Percentiles rank a stretch among this genome's conserved stretches.
phyloP scores from a whole-genome alignment of 2,113 vertebrate species.

The Eulemur rufifrons region DNA sequence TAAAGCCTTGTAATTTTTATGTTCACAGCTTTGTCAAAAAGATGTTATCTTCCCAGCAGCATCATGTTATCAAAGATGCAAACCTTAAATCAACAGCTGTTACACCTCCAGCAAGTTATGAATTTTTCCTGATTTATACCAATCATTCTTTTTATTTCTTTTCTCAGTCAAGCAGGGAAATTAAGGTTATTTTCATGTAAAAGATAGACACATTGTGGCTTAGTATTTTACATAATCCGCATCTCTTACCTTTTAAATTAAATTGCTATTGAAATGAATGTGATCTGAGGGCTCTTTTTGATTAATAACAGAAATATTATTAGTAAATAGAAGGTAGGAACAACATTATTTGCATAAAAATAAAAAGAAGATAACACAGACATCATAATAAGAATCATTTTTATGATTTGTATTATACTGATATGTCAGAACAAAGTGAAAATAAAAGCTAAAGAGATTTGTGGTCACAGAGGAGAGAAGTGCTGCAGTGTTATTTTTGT shows the following conservation, averaged over 20 bases:
- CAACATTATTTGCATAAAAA: slow-evolving; percentile 64
- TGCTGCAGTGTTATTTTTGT: background rate
- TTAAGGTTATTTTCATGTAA: slow-evolving; percentile 74
- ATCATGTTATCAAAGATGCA: slow-evolving; percentile 80
- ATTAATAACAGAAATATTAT: slow-evolving; percentile 68
- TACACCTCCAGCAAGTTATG: slow-evolving; percentile 85
- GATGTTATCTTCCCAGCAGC: slow-evolving; percentile 83
- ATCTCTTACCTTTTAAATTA: slow-evolving; percentile 67
- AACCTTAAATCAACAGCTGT: slow-evolving; percentile 87
- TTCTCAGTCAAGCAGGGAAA: slow-evolving; percentile 68
- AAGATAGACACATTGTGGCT: slow-evolving; percentile 45
- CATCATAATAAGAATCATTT: slow-evolving; percentile 36
- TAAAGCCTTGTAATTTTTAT: slow-evolving; percentile 83
- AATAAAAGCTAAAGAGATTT: slow-evolving; percentile 47
- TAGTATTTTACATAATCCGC: slow-evolving; percentile 36
- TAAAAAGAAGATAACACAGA: slow-evolving; percentile 38
- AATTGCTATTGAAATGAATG: slow-evolving; percentile 66
- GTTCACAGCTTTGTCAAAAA: slow-evolving; percentile 82
- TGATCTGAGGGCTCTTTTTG: slow-evolving; percentile 54
- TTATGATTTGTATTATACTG: background rate
- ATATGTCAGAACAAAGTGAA: slow-evolving; percentile 30
- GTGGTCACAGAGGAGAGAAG: background rate
- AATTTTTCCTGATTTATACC: slow-evolving; percentile 85
- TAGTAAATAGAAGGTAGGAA: slow-evolving; percentile 50
- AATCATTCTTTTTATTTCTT: slow-evolving; percentile 65